Evolutionary conservation across 2,113 vertebrate genomes (phyloP), one percentile per base, ranked within the genome.

Genomic region (Rhinichthys klamathensis): DNA sequence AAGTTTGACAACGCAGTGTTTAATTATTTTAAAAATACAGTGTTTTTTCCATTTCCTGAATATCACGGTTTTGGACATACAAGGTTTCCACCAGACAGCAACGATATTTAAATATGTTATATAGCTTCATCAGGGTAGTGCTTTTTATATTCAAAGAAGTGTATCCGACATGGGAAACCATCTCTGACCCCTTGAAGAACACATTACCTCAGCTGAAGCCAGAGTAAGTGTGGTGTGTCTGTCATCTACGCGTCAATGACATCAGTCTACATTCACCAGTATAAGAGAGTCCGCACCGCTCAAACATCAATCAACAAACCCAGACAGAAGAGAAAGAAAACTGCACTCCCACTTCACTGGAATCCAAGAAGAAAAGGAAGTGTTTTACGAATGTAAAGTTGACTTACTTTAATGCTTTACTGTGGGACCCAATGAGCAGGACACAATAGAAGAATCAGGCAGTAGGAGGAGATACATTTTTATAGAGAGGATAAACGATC

Each of bases 211-310:
- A 83, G 65, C 65, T 67, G 73, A 67, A 44, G 46, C 46, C 30
- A 38, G 46, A 82, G 44, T 27, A 58, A 49, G 27, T 61, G 63
- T 72, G 77, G 56, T 27, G 9, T 61, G 35, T 61, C 85, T 77
- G 65, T 89, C 85, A 78, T 49, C 72, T 74, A 44, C 38, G 73
- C 70, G 85, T 86, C 85, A 83, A 54, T 77, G 61, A 67, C 75
- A 27, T 60, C 25, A 67, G 61, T 60, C 61, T 60, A 8, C 58
- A 35, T 49, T 65, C 35, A 38, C 51, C 75, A 30, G 38, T 30
- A 80, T 8, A 30, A 65, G 25, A 73, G 56, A 83, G 61, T 72
- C 30, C 49, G 25, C 63, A 77, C 44, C 9, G 32, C 82, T 86
- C 56, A 41, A 56, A 69, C 77, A 67, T 78, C 85, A 69, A 44